Evolutionary conservation across 2,797 vertebrate species (phyloP).

Genomic region (Neostethus bicornis): DNA sequence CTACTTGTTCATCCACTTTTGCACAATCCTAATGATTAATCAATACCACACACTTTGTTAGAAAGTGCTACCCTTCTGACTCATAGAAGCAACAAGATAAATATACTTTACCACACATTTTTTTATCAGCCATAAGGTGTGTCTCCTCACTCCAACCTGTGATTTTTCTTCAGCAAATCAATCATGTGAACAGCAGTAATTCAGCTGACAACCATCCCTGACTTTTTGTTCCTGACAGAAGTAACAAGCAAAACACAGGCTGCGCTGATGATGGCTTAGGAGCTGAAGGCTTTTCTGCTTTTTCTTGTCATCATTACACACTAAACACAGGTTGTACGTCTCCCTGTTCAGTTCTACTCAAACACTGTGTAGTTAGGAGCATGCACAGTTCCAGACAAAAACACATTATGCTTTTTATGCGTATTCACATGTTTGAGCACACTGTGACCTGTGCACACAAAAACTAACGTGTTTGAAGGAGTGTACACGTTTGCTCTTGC

Average conservation of each 20-base stretch:
- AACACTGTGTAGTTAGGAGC: conserved; percentile 7
- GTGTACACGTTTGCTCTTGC: conserved; percentile 20
- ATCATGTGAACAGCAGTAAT: conserved; percentile 47
- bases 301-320: conserved; percentile 49
- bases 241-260: conserved; percentile 50
- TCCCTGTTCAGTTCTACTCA: conserved; percentile 6
- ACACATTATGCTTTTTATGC: conserved; percentile 1
- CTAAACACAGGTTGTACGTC: conserved; percentile 42
- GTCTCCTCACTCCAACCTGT: conserved; percentile 13
- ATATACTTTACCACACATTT: conserved; percentile 24
- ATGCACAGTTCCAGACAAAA: conserved; percentile 3
- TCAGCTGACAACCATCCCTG: conserved; percentile 38
- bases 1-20: background rate
- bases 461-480: conserved; percentile 46
- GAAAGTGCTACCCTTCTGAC: background rate
- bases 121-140: conserved; percentile 27
- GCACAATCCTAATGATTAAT: background rate
- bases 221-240: conserved; percentile 35
- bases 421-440: conserved; percentile 3
- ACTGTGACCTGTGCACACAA: conserved; percentile 30
- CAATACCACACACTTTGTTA: background rate
- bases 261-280: conserved; percentile 32
- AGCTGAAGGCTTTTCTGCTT: conserved; percentile 21
- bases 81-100: conserved; percentile 25
- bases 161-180: conserved; percentile 44